These are phyloP conservation scores for Phymorhynchus buccinoides DNA, from an alignment of 1,140 invertebrate species.

Conservation along the genomic window DNA sequence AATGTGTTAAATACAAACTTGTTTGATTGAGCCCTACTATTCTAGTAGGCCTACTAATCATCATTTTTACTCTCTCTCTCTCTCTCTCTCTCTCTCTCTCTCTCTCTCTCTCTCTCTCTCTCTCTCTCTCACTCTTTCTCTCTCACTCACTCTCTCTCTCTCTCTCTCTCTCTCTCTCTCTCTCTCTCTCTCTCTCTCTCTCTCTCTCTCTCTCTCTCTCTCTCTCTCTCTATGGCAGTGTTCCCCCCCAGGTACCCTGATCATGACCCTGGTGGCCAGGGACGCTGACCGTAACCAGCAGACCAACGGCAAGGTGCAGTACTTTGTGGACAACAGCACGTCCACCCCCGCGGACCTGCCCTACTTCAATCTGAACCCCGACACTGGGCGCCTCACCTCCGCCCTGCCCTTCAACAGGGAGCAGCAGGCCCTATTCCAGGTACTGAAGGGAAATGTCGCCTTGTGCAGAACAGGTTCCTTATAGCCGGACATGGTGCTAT, in stretches of 20 bases:
- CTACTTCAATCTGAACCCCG: conserved; percentile 25
- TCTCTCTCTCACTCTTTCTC: no score
- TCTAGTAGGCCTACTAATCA: no score
- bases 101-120: no score
- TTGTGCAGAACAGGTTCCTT: no score
- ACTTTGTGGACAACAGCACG: conserved; percentile 26
- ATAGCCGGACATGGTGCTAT: no score
- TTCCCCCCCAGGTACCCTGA: not conserved
- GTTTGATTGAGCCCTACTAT: no score
- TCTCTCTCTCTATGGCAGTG: conserved; percentile 37
- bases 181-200: no score
- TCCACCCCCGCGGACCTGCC: conserved; percentile 1
- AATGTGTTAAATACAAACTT: no score
- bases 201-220: not conserved
- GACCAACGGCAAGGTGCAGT: conserved; percentile 45
- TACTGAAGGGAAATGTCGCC: not conserved
- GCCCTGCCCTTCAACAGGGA: conserved; percentile 18
- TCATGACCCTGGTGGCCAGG: conserved; percentile 38
- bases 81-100: no score
- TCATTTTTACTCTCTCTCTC: no score
- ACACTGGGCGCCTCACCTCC: conserved; percentile 14
- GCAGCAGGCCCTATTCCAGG: not conserved
- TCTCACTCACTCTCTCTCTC: no score
- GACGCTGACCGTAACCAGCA: conserved; percentile 44
- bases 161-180: no score